Evolutionary conservation across 2,113 vertebrate genomes (phyloP).

Genomic region (Egretta garzetta): DNA sequence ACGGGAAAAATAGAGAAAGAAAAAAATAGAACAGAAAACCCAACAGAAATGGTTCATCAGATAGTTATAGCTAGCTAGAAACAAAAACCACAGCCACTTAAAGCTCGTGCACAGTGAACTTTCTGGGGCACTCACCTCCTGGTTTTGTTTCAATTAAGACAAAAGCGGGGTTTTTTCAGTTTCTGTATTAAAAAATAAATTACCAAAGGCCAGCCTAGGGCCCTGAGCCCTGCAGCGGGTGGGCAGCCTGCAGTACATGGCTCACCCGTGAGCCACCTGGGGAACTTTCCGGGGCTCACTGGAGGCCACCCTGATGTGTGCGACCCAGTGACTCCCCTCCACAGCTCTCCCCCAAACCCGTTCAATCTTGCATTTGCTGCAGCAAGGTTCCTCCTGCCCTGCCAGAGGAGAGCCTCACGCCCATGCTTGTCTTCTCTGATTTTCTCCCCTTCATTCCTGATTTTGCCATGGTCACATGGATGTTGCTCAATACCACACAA

Average conservation of each 20-base stretch:
- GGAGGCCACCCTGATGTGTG: background rate
- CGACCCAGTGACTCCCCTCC: background rate
- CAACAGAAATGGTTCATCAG: slow-evolving; percentile 1
- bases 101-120: background rate
- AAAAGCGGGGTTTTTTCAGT: background rate
- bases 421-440: rapidly evolving
- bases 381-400: background rate
- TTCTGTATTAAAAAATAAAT: background rate
- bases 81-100: slow-evolving; percentile 45
- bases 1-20: background rate
- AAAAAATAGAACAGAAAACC: background rate
- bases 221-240: background rate
- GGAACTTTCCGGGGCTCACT: background rate
- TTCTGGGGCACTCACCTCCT: slow-evolving; percentile 17
- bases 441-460: background rate
- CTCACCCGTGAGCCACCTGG: background rate
- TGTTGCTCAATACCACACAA: background rate
- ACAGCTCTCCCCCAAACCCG: background rate
- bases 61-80: background rate
- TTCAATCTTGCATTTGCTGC: background rate
- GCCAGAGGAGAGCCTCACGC: background rate
- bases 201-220: background rate
- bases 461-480: background rate
- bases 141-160: slow-evolving; percentile 14
- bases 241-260: background rate